Percentiles rank a stretch among this genome's conserved stretches.
phyloP scores from a whole-genome alignment of 2,797 vertebrate genomes.

The Peromyscus aztecus region DNA sequence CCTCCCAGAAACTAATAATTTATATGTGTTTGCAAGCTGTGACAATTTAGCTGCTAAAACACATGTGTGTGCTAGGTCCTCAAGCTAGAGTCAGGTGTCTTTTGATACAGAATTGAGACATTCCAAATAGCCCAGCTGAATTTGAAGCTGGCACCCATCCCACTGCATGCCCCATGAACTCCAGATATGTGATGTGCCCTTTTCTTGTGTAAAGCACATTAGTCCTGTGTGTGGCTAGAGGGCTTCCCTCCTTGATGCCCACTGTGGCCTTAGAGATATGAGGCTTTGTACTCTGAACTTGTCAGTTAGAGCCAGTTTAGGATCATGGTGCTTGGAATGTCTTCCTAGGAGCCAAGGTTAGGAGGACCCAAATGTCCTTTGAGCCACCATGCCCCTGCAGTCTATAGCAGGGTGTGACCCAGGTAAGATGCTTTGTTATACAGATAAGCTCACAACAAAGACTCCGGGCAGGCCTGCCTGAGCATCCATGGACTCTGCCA shows the following conservation, averaged over 20 bases:
- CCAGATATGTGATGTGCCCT: not conserved
- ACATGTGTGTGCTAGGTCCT: not conserved
- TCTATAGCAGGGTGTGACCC: not conserved
- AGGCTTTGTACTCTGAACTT: not conserved
- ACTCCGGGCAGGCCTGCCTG: not conserved
- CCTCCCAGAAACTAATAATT: constrained; percentile 44
- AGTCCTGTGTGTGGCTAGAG: not conserved
- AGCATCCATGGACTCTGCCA: not conserved
- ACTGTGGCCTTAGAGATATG: not conserved
- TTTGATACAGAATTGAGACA: not conserved
- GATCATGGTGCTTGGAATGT: not conserved
- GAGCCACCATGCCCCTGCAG: not conserved
- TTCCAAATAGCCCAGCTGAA: not conserved
- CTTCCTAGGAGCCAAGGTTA: not conserved
- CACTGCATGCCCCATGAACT: not conserved
- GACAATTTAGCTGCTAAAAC: constrained; percentile 52
- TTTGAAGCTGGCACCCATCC: not conserved
- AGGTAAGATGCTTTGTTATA: not conserved
- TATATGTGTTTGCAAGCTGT: constrained; percentile 32
- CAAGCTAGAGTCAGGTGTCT: not conserved
- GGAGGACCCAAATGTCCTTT: not conserved
- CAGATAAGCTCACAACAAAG: not conserved
- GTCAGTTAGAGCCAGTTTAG: not conserved
- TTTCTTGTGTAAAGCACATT: not conserved
- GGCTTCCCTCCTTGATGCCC: not conserved